These are phyloP conservation scores for Nomada ferruginata DNA, from an alignment of 2,888 invertebrate species.

Conservation along the genomic window DNA sequence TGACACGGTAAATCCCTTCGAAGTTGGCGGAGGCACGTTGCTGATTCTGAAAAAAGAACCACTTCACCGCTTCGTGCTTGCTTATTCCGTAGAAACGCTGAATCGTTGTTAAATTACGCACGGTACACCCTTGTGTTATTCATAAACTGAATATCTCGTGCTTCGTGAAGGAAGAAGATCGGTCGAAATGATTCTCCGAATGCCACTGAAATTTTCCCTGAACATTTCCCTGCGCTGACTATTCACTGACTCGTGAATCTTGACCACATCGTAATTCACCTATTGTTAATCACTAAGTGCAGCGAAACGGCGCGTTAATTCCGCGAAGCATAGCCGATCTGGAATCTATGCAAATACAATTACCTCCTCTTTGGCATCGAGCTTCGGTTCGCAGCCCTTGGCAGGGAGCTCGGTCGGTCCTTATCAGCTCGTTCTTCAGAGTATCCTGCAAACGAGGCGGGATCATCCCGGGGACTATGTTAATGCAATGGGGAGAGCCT, in stretches of 20 bases:
- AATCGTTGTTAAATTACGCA: slow-evolving; percentile 46
- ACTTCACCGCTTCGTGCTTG: slow-evolving; percentile 25
- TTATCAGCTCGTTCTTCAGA: slow-evolving; percentile 81
- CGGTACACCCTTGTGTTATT: neutral
- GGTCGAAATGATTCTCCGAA: neutral
- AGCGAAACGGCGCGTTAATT: slow-evolving; percentile 75
- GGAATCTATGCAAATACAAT: slow-evolving; percentile 82
- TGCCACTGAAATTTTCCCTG: too few species aligned
- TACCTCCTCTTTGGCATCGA: slow-evolving; percentile 72
- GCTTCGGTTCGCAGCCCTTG: slow-evolving; percentile 52
- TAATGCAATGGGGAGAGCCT: slow-evolving; percentile 77
- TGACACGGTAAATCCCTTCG: slow-evolving; percentile 66
- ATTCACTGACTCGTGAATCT: slow-evolving; percentile 22
- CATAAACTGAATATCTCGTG: slow-evolving; percentile 5
- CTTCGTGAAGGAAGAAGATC: neutral
- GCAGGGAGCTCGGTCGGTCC: slow-evolving; percentile 72
- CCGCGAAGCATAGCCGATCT: slow-evolving; percentile 76
- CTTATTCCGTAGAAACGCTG: slow-evolving; percentile 42
- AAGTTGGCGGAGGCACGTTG: slow-evolving; percentile 64
- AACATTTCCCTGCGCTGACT: neutral
- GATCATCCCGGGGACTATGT: slow-evolving; percentile 79
- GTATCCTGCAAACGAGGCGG: slow-evolving; percentile 79
- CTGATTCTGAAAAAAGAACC: slow-evolving; percentile 57
- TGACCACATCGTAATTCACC: slow-evolving; percentile 42
- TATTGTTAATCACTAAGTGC: slow-evolving; percentile 76